Conservation (phyloP, 2,797 vertebrate species). For the Sebastes itinus region DNA sequence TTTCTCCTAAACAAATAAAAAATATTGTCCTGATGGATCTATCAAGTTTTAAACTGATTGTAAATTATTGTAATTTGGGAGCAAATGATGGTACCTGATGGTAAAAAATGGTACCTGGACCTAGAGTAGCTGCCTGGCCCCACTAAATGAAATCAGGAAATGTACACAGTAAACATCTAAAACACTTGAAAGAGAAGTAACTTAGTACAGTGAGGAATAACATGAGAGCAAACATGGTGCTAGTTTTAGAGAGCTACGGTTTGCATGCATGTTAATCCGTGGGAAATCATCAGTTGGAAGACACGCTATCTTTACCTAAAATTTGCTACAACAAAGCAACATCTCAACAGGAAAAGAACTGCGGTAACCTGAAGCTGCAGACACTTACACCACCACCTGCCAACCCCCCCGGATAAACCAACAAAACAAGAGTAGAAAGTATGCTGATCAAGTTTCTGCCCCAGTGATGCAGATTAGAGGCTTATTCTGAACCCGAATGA, state of each 20-base stretch:
- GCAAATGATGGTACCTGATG: too few relatives aligned
- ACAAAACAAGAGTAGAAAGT: conserved; percentile 30
- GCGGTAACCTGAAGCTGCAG: conserved; percentile 26
- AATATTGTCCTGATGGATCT: background rate
- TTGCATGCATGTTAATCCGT: background rate
- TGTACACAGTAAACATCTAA: background rate
- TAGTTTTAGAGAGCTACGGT: background rate
- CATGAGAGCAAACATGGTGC: background rate
- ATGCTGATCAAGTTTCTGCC: conserved; percentile 55
- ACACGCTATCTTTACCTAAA: background rate
- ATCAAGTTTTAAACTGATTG: background rate
- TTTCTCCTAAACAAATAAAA: too few relatives aligned
- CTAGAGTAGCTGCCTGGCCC: background rate
- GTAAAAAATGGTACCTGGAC: background rate
- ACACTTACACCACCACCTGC: background rate
- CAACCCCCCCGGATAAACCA: background rate
- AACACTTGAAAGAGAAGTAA: background rate
- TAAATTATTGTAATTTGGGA: background rate
- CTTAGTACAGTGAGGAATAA: background rate
- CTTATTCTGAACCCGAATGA: background rate
- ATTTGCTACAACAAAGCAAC: background rate
- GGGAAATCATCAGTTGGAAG: background rate
- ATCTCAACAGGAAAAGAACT: background rate
- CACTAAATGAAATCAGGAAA: background rate
- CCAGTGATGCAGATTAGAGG: background rate